Base-by-base conservation (phyloP, 2,888 invertebrate species). In the Eurytoma adleriae region DNA sequence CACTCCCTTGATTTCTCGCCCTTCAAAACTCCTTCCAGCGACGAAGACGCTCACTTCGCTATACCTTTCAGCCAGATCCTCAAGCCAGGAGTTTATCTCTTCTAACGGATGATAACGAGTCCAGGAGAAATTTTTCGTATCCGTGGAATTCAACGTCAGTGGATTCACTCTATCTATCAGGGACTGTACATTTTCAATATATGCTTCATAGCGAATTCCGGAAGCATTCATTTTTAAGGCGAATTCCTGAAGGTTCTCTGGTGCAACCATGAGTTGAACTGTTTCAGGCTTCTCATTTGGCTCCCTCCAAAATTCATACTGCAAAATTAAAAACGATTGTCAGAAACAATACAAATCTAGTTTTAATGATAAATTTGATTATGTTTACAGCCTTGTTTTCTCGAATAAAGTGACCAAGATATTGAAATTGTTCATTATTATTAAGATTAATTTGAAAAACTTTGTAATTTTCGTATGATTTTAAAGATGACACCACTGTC, bases 151-250 rank as follows among this genome's bases (percentile, higher is more conserved):
- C 14, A 56, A 14, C 2, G 14, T 0, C 14, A 27, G 87, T 0
- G 82, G 81, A 75, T 85, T 85, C 71, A 87, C 86, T 3, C 71
- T 64, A 30, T 87, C 85, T 61, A 87, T 85, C 64, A 86, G 85
- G 91, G 90, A 88, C 90, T 95, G 94, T 0, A 95, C 93, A 89
- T 95, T 92, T 1, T 92, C 88, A 79, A 94, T 92, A 62, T 92
- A 88, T 2, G 93, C 83, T 79, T 91, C 87, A 24, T 87, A 88
- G 27, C 91, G 82, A 2, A 94, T 88, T 0, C 90, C 88, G 69
- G 88, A 87, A 0, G 86, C 66, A 1, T 89, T 86, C 70, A 93
- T 88, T 0, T 91, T 85, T 56, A 91, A 90, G 86, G 91, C 86
- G 83, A 95, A 93, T 0, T 91, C 89, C 0, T 74, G 68, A 52